Evolutionary conservation across 2,797 vertebrate species (phyloP).

Genomic region (Amblyraja radiata): DNA sequence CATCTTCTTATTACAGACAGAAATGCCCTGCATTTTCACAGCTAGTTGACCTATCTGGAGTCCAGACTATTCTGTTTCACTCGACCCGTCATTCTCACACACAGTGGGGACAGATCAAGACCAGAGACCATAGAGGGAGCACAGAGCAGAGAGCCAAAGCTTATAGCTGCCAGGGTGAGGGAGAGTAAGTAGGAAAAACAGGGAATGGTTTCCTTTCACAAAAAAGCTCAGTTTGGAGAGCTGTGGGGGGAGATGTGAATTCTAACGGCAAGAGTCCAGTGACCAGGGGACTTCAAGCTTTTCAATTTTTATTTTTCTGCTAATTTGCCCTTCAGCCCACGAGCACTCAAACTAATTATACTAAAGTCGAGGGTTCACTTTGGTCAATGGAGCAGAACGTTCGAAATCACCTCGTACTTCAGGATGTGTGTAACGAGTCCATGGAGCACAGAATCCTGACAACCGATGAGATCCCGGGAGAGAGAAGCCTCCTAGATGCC

Average conservation of each 20-base stretch:
- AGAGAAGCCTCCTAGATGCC: not conserved
- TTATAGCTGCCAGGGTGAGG: not conserved
- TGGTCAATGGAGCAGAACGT: not conserved
- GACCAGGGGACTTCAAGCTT: not conserved
- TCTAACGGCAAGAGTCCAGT: too few relatives aligned
- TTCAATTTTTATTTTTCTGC: not conserved
- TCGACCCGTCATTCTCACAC: not conserved
- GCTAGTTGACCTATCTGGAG: too few relatives aligned
- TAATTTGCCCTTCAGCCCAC: not conserved
- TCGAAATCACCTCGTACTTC: not conserved
- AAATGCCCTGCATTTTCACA: not conserved
- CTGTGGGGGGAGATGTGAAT: not conserved
- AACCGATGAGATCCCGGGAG: not conserved
- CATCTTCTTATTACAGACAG: not conserved
- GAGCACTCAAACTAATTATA: not conserved
- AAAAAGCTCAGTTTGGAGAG: not conserved
- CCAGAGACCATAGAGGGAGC: not conserved
- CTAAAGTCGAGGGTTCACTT: not conserved
- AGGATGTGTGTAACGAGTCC: not conserved
- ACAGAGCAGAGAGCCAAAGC: not conserved
- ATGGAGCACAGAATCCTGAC: too few relatives aligned
- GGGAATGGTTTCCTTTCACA: not conserved
- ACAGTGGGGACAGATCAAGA: not conserved
- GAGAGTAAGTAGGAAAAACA: not conserved
- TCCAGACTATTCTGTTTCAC: constrained; percentile 21